Evolutionary conservation across 1,140 invertebrate genomes (phyloP).

Genomic region (Drosophila sproati): DNA sequence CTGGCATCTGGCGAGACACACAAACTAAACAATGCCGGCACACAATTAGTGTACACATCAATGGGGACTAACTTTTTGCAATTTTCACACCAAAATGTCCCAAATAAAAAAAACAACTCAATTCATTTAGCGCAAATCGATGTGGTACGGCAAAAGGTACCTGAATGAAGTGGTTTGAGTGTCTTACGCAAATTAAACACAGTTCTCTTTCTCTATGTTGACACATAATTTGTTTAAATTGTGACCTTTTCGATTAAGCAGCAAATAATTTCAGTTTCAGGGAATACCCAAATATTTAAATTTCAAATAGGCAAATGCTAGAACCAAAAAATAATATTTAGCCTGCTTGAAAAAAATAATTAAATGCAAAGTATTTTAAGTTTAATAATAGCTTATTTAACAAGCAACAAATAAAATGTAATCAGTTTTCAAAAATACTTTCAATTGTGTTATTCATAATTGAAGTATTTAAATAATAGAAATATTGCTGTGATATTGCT

Average conservation of each 20-base stretch:
- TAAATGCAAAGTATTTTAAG: too few relatives aligned
- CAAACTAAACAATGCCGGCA: slow-evolving; percentile 18
- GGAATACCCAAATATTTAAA: too few relatives aligned
- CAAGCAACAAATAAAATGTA: too few relatives aligned
- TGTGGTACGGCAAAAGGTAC: neutral
- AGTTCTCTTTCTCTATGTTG: slow-evolving; percentile 44
- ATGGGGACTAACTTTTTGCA: slow-evolving; percentile 24
- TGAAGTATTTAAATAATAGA: too few relatives aligned
- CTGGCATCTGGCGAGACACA: slow-evolving; percentile 5
- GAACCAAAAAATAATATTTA: too few relatives aligned
- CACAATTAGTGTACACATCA: slow-evolving; percentile 40
- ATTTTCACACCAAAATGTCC: slow-evolving; percentile 55
- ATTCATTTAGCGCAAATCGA: slow-evolving; percentile 17
- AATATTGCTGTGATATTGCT: too few relatives aligned
- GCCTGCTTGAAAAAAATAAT: too few relatives aligned
- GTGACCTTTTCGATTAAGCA: neutral
- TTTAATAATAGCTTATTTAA: too few relatives aligned
- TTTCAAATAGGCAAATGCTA: too few relatives aligned
- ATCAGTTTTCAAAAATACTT: too few relatives aligned
- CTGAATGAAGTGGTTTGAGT: neutral
- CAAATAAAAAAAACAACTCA: slow-evolving; percentile 12
- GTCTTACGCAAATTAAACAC: slow-evolving; percentile 24
- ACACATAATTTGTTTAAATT: slow-evolving; percentile 39
- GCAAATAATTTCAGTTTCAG: too few relatives aligned
- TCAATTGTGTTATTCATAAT: too few relatives aligned